Evolutionary conservation across 2,797 vertebrate genomes (phyloP), one percentile per base, ranked within the genome.

Genomic region (Phaenicophaeus curvirostris): DNA sequence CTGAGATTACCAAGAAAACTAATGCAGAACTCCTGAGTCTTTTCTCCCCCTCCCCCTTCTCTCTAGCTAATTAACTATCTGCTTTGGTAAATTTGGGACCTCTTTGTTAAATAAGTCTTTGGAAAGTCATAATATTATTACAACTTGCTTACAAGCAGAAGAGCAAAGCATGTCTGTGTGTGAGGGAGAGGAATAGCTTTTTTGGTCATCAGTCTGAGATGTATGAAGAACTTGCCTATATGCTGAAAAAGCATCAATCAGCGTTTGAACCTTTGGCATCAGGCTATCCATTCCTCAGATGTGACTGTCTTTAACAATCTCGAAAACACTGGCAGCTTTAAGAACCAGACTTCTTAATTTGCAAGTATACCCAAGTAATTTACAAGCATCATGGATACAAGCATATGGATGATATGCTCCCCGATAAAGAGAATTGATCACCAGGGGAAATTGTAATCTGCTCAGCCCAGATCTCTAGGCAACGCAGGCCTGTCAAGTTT

Each of bases 361-460:
- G 18, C 13, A 16, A 8, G 1, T 39, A 7, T 25, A 25, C 41
- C 15, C 9, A 5, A 15, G 18, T 53, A 11, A n/a, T 13, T 15
- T 19, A 41, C 37, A 33, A 25, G 42, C 8, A 2, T 15, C 0
- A 0, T 4, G 9, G n/a, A n/a, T 35, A 17, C 23, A n/a, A n/a
- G n/a, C 11, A 7, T 46, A 67, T 16, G 18, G 37, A 6, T 41
- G 39, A 19, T 48, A 5, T 0, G 0, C 33, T 42, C 21, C 18
- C 27, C 2, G 4, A 3, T 19, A 41, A 24, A 72, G 48, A 28
- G 7, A 53, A n/a, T n/a, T 1, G 1, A 7, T 39, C 1, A 7
- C 11, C 1, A 12, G 9, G 25, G 21, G 42, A 41, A 27, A n/a
- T 23, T 16, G 67, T 13, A 27, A 14, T 20, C 20, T 33, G 53